Evolutionary conservation across 2,797 vertebrate genomes (phyloP), one percentile per base, ranked within the genome.

Genomic region (Sebastes melanostomus): DNA sequence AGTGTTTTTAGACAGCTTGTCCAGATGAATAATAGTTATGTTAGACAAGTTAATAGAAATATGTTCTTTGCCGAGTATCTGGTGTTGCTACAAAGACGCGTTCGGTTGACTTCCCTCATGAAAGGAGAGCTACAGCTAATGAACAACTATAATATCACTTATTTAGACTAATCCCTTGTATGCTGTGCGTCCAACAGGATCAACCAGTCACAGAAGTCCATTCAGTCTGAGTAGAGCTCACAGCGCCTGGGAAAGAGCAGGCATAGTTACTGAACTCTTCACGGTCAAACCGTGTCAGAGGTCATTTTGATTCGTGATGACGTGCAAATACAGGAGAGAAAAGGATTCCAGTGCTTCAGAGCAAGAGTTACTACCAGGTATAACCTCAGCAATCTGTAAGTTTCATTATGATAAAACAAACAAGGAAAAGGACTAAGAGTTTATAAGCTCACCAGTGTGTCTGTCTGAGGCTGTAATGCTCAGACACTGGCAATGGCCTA

Each of bases 1-100:
- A 8, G 10, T 59, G 67, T 68, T 69, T 27, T 56, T 30, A 14
- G 65, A 66, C 78, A 69, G 75, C 78, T 72, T 72, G 78, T 78
- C 78, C 30, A 27, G 30, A 81, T 80, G 50, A 75, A 78, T 80
- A 67, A 71, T 75, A 30, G 69, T 80, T 70, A 29, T 62, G 52
- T 68, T 72, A 11, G 30, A 81, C 66, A 74, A 81, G 66, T 54
- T 70, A 60, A 77, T 55, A 34, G 58, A 54, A 74, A 66, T 56
- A 25, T 71, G 46, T 66, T 74, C 7, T 14, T n/a, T 34, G 50
- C 61, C 8, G 16, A 29, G 46, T 62, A 36, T 46, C 22, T 7
- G n/a, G 16, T 55, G 54, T 25, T 58, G 14, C 29, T 36, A 58
- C 55, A 69, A 34, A 63, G 14, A 50, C 10, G 6, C 54, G 24